Conservation (phyloP, 2,888 invertebrate genomes). For the Emmelina monodactyla region DNA sequence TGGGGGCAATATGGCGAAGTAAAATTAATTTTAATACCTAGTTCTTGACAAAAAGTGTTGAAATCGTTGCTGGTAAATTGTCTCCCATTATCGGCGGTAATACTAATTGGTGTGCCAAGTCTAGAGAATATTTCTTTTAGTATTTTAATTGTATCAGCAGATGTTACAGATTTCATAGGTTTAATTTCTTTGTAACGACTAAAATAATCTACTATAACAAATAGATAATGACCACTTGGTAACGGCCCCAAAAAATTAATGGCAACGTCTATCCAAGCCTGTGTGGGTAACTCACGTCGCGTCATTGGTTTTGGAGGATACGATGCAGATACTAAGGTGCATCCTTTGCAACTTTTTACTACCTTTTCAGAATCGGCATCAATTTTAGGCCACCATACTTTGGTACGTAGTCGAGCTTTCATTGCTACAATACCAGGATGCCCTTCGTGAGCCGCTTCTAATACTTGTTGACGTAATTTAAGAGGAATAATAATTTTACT, state of each 20-base stretch:
- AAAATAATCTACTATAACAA: background rate
- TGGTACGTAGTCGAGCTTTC: constrained; percentile 12
- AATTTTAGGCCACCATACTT: constrained; percentile 16
- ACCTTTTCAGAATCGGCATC: constrained; percentile 15
- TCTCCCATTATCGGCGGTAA: constrained; percentile 15
- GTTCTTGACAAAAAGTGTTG: constrained; percentile 12
- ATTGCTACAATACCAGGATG: constrained; percentile 6
- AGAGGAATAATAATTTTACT: background rate
- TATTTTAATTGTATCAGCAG: constrained; percentile 6
- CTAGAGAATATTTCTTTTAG: constrained; percentile 13
- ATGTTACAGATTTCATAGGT: constrained; percentile 3
- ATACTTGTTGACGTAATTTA: background rate
- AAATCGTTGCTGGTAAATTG: constrained; percentile 14
- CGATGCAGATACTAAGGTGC: constrained; percentile 13
- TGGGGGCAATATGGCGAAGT: constrained; percentile 14
- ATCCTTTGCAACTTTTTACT: constrained; percentile 14
- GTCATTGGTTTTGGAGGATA: constrained; percentile 15
- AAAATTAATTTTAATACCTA: constrained; percentile 7
- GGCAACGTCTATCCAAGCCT: constrained; percentile 18
- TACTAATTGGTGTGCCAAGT: constrained; percentile 10
- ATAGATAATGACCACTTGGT: constrained; percentile 5
- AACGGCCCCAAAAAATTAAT: constrained; percentile 20
- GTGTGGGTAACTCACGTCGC: constrained; percentile 15
- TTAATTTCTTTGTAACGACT: constrained; percentile 5
- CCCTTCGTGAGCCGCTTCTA: background rate